Base-by-base conservation (phyloP, 2,888 invertebrate genomes). In the Masnerella sp. region DNA sequence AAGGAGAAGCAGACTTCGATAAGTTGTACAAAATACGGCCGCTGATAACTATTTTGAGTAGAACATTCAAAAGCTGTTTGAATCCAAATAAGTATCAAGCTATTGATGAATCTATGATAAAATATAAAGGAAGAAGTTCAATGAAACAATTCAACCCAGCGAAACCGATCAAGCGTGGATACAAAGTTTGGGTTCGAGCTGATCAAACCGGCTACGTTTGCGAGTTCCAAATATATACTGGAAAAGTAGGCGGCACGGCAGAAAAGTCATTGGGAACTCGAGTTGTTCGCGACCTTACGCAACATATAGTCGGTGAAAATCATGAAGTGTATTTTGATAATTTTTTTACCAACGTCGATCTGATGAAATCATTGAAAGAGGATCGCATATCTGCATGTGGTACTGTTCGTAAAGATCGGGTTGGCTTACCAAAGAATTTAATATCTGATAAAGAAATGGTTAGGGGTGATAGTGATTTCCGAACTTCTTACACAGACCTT, bases 171-270 rank as follows among this genome's bases (percentile, higher is more conserved):
- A 68, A 68, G 59, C 36, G 68, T 3, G 61, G 54, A 3, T 70
- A 36, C 22, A 64, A 71, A 42, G 58, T 70, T 28, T 70, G 64
- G 64, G 64, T 74, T 45, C 34, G 68, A 5, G 45, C 40, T 20
- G 62, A 68, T 62, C 1, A 28, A 8, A 36, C 49, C 8, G 51
- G 58, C 18, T 73, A 54, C 43, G 32, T 68, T 2, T 68, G 64
- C 28, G 73, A 68, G 45, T 84, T 82, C 76, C 75, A 82, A 40
- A 75, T 84, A 9, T 82, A 84, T 64, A 79, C 80, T 18, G 81
- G 81, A 7, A 81, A 82, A 75, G 54, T 70, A 15, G 78, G 51
- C 9, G 52, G 64, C 18, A 34, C 11, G 0, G 47, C 54, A 45
- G 77, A 80, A 51, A 77, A 79, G 17, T 59, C 77, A 43, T 47